These are phyloP conservation scores for Cryptocephalus primarius DNA, from an alignment of 2,888 invertebrate species.

Conservation along the genomic window DNA sequence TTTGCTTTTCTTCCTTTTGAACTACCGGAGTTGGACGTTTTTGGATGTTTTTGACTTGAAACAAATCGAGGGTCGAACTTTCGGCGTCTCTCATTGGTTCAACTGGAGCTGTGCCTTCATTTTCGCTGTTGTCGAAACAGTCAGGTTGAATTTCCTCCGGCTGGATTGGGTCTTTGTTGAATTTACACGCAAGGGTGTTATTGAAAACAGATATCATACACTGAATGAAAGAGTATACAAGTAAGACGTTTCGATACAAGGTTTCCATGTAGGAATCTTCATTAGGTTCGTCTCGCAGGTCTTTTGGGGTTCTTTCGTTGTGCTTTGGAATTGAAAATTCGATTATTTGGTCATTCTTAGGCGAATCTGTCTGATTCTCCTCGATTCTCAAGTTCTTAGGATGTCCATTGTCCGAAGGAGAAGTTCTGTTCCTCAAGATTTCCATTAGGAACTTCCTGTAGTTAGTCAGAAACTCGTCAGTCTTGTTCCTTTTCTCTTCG, in stretches of 20 bases:
- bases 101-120: neutral
- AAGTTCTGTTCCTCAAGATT: constrained; percentile 15
- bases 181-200: constrained; percentile 12
- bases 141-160: neutral
- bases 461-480: constrained; percentile 14
- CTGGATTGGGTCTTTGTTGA: constrained; percentile 1
- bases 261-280: constrained; percentile 16
- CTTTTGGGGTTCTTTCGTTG: constrained; percentile 7
- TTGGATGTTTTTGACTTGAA: neutral
- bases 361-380: no score
- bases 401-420: neutral
- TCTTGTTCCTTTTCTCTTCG: constrained; percentile 5
- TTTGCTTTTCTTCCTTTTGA: neutral
- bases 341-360: neutral
- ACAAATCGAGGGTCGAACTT: constrained; percentile 1
- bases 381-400: no score
- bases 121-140: neutral
- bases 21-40: neutral
- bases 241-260: constrained; percentile 24
- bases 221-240: constrained; percentile 28
- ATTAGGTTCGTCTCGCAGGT: constrained; percentile 6
- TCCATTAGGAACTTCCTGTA: constrained; percentile 19
- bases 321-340: neutral
- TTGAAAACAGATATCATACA: constrained; percentile 26
- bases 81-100: constrained; percentile 2